Conservation (phyloP, 2,888 invertebrate species). For the Rhamphomyia laevipes region DNA sequence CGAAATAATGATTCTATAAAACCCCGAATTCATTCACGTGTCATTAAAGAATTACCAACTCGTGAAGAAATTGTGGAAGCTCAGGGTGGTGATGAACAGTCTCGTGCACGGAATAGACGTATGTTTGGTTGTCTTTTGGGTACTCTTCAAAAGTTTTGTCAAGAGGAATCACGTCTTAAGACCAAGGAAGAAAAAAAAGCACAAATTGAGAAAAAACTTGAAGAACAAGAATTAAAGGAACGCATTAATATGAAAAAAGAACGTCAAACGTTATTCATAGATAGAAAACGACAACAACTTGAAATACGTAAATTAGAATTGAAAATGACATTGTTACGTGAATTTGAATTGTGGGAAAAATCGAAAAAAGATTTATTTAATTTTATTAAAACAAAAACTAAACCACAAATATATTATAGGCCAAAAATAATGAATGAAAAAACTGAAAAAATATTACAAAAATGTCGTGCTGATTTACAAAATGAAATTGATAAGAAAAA, state of each 20-base stretch:
- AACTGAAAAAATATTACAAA: constrained; percentile 51
- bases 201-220: constrained; percentile 80
- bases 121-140: constrained; percentile 95
- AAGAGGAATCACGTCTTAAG: constrained; percentile 82
- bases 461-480: constrained; percentile 51
- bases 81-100: constrained; percentile 72
- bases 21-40: constrained; percentile 63
- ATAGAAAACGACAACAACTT: constrained; percentile 75
- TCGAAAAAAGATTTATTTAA: constrained; percentile 63
- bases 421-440: constrained; percentile 67
- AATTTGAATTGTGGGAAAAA: constrained; percentile 80
- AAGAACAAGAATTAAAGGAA: constrained; percentile 79
- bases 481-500: constrained; percentile 52
- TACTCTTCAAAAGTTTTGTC: constrained; percentile 89
- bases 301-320: constrained; percentile 81
- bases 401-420: constrained; percentile 78
- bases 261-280: constrained; percentile 71
- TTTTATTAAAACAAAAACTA: constrained; percentile 77
- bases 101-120: constrained; percentile 71
- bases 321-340: constrained; percentile 77
- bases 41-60: constrained; percentile 77
- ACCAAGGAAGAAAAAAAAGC: constrained; percentile 74
- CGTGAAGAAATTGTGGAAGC: constrained; percentile 69
- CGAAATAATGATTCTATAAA: constrained; percentile 24
- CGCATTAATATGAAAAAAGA: constrained; percentile 75